Conservation (phyloP, 2,888 invertebrate genomes). For the Blastobasis adustella region DNA sequence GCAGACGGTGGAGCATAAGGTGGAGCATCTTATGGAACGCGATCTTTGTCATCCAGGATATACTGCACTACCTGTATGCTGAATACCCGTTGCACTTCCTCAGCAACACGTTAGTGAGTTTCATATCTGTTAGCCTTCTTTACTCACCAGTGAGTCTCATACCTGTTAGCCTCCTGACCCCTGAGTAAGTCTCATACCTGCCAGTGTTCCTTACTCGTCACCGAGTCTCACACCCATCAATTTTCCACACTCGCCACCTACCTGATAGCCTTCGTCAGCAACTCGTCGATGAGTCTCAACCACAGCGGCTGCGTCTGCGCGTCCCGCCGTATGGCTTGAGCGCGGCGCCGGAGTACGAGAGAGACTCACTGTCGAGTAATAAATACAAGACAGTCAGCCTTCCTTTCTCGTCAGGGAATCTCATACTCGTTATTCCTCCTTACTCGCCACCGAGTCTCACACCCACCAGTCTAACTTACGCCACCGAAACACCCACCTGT, state of each 20-base stretch:
- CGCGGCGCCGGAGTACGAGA: conserved; percentile 78
- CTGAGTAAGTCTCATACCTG: conserved; percentile 90
- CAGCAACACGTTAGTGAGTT: conserved; percentile 17
- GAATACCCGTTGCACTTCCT: conserved; percentile 52
- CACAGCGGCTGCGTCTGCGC: conserved; percentile 78
- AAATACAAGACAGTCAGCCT: neutral
- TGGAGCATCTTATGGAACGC: no score
- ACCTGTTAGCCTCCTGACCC: conserved; percentile 83
- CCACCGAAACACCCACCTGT: conserved; percentile 75
- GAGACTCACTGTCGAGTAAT: no score
- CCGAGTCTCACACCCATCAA: conserved; percentile 27
- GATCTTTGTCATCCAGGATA: no score
- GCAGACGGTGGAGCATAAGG: no score
- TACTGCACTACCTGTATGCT: no score
- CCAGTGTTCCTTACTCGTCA: conserved; percentile 80
- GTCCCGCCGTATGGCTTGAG: conserved; percentile 89
- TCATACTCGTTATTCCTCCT: conserved; percentile 80
- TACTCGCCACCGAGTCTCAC: conserved; percentile 86
- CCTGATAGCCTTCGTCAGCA: neutral
- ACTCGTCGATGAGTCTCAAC: conserved; percentile 58
- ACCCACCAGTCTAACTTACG: conserved; percentile 83
- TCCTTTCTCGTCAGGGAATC: conserved; percentile 18
- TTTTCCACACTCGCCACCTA: neutral
- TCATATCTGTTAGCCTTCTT: conserved; percentile 65
- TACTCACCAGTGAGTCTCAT: conserved; percentile 46